phyloP scores from a whole-genome alignment of 2,797 vertebrate genomes.

The Phoeniculus purpureus region DNA sequence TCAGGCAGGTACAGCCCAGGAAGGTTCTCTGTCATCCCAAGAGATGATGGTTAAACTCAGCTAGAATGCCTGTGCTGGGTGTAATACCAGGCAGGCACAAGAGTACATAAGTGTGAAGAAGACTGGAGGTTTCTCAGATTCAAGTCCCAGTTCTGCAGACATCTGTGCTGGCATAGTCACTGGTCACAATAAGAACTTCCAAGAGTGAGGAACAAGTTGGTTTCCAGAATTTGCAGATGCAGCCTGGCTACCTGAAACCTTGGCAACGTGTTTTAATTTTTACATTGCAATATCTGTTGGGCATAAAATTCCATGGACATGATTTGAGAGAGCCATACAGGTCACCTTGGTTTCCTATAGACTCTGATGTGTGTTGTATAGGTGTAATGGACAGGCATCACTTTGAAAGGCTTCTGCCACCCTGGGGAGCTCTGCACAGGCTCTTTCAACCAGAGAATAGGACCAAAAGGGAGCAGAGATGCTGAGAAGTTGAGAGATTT shows the following conservation, averaged over 20 bases:
- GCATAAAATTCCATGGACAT: neutral
- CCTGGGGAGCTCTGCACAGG: neutral
- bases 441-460: neutral
- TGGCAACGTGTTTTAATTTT: neutral
- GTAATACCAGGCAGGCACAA: neutral
- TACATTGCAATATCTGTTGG: neutral
- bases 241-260: neutral
- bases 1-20: neutral
- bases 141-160: neutral
- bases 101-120: neutral
- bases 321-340: neutral
- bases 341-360: neutral
- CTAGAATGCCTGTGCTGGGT: neutral
- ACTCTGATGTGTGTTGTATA: fast-evolving
- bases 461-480: neutral
- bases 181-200: neutral
- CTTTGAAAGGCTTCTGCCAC: neutral
- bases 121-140: neutral
- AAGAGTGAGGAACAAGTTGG: neutral
- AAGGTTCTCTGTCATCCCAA: neutral
- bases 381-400: neutral
- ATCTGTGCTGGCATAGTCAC: neutral
- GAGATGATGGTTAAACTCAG: neutral
- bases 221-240: neutral
- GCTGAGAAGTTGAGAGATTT: neutral